These are phyloP conservation scores for Philopotamus ludificatus DNA, from an alignment of 1,140 invertebrate species.

Conservation along the genomic window DNA sequence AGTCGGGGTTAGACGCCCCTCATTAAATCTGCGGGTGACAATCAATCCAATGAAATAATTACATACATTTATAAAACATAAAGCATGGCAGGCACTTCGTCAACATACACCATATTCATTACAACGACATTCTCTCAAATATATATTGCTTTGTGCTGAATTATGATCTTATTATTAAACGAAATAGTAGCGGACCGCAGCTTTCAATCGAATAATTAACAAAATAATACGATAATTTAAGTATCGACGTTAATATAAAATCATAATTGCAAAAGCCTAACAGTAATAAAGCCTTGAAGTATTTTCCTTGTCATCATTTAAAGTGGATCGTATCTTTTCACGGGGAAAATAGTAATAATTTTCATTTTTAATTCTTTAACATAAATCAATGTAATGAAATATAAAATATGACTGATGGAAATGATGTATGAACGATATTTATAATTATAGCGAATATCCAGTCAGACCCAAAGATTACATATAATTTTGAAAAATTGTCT, in stretches of 20 bases:
- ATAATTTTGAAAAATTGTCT: too few species aligned
- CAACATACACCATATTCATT: constrained; percentile 19
- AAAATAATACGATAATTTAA: not conserved
- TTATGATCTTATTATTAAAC: too few species aligned
- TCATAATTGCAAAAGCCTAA: constrained; percentile 7
- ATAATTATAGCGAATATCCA: too few species aligned
- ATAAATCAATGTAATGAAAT: too few species aligned
- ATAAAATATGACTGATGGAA: not conserved
- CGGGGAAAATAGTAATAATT: too few species aligned
- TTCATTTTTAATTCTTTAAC: too few species aligned
- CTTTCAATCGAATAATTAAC: too few species aligned
- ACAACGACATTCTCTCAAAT: constrained; percentile 24
- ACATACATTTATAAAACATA: constrained; percentile 28
- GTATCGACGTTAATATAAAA: not conserved
- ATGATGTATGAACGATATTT: not conserved
- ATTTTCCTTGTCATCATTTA: not conserved
- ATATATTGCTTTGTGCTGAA: too few species aligned
- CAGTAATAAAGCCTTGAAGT: constrained; percentile 9
- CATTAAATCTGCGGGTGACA: constrained; percentile 28
- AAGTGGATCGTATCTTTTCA: too few species aligned
- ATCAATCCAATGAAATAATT: constrained; percentile 19
- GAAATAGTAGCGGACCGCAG: too few species aligned
- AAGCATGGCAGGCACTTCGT: constrained; percentile 28
- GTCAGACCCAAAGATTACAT: too few species aligned
- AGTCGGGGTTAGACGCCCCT: constrained; percentile 29